A percentile compares a stretch with the other conserved stretches of the same genome.
Evolutionary conservation across 2,888 invertebrate species (phyloP).

Genomic region (Leptopterna dolabrata): DNA sequence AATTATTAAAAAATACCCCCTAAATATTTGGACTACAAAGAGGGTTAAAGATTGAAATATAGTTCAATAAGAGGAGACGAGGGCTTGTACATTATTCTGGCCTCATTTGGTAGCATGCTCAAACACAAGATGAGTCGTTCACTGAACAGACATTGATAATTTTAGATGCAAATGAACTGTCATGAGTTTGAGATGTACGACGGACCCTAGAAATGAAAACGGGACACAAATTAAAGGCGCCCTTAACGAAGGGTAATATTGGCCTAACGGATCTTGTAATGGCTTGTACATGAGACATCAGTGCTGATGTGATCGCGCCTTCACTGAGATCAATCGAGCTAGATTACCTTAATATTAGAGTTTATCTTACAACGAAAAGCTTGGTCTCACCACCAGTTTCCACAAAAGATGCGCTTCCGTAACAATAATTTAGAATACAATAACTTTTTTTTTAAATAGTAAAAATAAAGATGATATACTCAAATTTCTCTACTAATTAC

Average conservation of each 20-base stretch:
- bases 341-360: conserved; percentile 17
- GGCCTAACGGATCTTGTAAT: neutral
- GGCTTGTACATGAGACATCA: neutral
- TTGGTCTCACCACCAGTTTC: conserved; percentile 47
- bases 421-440: conserved; percentile 45
- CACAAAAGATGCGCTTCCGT: conserved; percentile 2
- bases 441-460: conserved; percentile 13
- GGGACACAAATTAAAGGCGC: neutral
- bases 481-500: conserved; percentile 20
- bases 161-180: neutral
- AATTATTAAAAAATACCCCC: neutral
- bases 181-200: neutral
- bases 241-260: neutral
- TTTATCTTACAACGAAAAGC: conserved; percentile 26
- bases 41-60: neutral
- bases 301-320: neutral
- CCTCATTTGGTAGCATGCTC: too few relatives aligned
- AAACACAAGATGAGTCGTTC: neutral
- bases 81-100: too few relatives aligned
- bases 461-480: conserved; percentile 43
- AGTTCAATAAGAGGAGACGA: neutral
- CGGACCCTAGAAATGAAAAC: neutral
- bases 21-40: neutral
- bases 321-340: conserved; percentile 42
- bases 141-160: neutral